Percentiles rank a stretch among this genome's conserved stretches.
phyloP scores from a whole-genome alignment of 2,113 vertebrate genomes.

The Panthera uncia region DNA sequence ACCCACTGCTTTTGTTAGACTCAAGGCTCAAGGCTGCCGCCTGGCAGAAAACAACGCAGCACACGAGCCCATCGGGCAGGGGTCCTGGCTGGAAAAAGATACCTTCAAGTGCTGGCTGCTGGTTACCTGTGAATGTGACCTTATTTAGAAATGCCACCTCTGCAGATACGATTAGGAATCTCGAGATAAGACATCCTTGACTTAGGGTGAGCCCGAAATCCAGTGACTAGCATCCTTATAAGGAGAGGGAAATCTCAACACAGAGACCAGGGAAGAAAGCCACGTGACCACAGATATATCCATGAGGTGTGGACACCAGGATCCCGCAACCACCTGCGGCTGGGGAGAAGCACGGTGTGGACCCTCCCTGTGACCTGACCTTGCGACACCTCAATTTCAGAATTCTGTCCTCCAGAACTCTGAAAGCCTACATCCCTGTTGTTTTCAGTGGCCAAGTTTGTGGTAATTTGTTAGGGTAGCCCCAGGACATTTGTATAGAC shows the following conservation, averaged over 20 bases:
- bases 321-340: fast-evolving
- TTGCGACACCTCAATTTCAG: not conserved
- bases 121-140: not conserved
- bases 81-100: not conserved
- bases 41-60: not conserved
- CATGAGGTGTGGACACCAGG: not conserved
- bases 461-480: not conserved
- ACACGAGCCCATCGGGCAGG: fast-evolving
- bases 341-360: not conserved
- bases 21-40: not conserved
- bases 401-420: not conserved
- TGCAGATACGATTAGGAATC: not conserved
- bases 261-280: not conserved
- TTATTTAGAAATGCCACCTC: not conserved
- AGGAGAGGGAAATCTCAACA: not conserved
- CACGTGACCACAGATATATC: fast-evolving
- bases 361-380: not conserved
- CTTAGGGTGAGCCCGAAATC: not conserved
- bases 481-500: not conserved
- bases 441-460: not conserved
- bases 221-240: not conserved
- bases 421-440: not conserved
- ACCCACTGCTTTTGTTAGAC: not conserved
- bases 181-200: not conserved
- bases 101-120: not conserved